Evolutionary conservation across 2,888 invertebrate species (phyloP).

Genomic region (Tetropium fuscum): DNA sequence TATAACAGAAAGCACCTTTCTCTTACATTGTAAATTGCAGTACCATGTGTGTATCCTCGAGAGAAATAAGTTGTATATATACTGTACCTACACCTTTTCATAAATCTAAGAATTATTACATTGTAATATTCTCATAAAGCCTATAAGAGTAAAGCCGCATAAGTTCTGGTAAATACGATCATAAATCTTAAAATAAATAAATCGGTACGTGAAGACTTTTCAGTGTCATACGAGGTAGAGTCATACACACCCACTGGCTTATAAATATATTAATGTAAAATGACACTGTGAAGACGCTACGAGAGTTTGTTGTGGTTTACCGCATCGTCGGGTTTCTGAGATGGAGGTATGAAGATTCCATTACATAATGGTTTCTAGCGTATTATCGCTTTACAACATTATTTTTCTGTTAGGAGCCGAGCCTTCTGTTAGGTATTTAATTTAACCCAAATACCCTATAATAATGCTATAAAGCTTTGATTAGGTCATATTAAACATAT

Average conservation of each 20-base stretch:
- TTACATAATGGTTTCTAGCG: slow-evolving; percentile 8
- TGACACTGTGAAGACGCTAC: slow-evolving; percentile 46
- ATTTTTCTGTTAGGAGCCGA: too few species aligned
- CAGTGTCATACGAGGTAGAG: slow-evolving; percentile 28
- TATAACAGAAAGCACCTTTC: too few species aligned
- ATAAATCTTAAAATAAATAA: slow-evolving; percentile 49
- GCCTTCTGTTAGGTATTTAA: neutral
- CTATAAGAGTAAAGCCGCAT: slow-evolving; percentile 25
- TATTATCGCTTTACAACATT: too few species aligned
- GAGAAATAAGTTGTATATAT: too few species aligned
- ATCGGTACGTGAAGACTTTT: slow-evolving; percentile 39
- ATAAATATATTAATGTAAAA: slow-evolving; percentile 51
- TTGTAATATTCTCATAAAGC: slow-evolving; percentile 20
- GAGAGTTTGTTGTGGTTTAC: slow-evolving; percentile 48
- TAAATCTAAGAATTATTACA: slow-evolving; percentile 8
- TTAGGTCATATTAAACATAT: too few species aligned
- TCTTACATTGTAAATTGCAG: too few species aligned
- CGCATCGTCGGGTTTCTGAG: slow-evolving; percentile 38
- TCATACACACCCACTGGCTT: slow-evolving; percentile 40
- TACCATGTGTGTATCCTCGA: too few species aligned
- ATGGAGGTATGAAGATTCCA: slow-evolving; percentile 9
- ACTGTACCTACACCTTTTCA: too few species aligned
- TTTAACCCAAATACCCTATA: too few species aligned
- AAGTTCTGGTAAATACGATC: slow-evolving; percentile 40
- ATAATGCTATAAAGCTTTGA: too few species aligned